phyloP scores from a whole-genome alignment of 2,888 invertebrate genomes.

The Strigamia crassipes region DNA sequence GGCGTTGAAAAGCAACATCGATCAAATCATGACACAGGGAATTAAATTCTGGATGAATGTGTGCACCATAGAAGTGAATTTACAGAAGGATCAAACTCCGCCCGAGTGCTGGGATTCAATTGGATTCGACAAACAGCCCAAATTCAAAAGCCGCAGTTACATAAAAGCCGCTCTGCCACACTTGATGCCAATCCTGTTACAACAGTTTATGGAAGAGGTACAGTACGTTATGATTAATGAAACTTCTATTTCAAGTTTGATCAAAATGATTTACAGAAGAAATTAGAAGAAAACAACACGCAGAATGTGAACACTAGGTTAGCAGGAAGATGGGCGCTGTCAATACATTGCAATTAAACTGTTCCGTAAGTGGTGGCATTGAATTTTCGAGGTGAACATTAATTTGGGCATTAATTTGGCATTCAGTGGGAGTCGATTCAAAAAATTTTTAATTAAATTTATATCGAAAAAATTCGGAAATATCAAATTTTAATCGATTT shows the following conservation, averaged over 20 bases:
- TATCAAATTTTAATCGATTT: too few species aligned
- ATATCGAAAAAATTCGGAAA: too few species aligned
- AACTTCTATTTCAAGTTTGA: too few species aligned
- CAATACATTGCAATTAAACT: neutral
- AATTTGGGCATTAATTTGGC: too few species aligned
- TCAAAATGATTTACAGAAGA: too few species aligned
- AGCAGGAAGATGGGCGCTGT: neutral
- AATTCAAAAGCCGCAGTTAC: neutral
- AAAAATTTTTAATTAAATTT: too few species aligned
- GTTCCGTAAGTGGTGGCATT: neutral
- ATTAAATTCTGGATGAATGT: slow-evolving; percentile 12
- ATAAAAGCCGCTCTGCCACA: neutral
- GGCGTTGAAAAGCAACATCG: neutral
- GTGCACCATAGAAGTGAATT: neutral
- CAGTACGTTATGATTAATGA: too few species aligned
- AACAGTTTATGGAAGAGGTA: neutral
- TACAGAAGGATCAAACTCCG: neutral
- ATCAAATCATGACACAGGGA: neutral
- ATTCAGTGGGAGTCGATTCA: neutral
- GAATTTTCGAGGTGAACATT: too few species aligned
- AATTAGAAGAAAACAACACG: neutral
- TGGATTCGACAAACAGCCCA: neutral
- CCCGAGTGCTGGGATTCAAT: neutral
- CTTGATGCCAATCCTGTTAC: neutral
- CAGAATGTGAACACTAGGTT: neutral